Evolutionary conservation across 2,888 invertebrate species (phyloP).

Genomic region (Escarpia spicata): DNA sequence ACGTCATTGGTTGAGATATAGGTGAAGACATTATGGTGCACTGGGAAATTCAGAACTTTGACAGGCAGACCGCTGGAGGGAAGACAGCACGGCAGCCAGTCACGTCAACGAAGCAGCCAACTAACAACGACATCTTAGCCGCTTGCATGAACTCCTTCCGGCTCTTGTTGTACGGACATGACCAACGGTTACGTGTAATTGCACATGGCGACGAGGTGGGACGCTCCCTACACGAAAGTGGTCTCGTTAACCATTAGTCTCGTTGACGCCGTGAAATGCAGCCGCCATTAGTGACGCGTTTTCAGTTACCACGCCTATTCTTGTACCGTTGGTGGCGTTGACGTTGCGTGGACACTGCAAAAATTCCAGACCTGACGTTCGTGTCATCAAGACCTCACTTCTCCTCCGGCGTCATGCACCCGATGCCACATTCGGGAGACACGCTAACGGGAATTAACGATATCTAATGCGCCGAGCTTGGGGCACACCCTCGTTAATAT

Average conservation of each 20-base stretch:
- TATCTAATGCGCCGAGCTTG: not conserved
- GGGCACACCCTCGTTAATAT: not conserved
- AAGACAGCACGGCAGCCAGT: not conserved
- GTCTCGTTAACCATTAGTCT: not conserved
- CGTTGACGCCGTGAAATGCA: not conserved
- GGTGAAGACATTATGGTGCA: not conserved
- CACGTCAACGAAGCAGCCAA: not conserved
- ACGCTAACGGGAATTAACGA: not conserved
- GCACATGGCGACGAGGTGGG: not conserved
- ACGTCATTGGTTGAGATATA: too few relatives aligned
- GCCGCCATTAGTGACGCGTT: not conserved
- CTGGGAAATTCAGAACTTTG: not conserved
- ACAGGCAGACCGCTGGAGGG: not conserved
- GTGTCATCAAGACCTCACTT: not conserved
- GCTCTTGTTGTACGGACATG: not conserved
- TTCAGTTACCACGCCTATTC: not conserved
- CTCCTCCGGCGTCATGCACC: not conserved
- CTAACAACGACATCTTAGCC: not conserved
- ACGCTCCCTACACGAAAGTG: not conserved
- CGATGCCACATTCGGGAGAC: not conserved
- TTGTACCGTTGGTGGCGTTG: not conserved
- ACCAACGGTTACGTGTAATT: not conserved
- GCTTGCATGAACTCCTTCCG: not conserved
- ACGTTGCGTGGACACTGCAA: not conserved
- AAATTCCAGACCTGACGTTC: not conserved